Evolutionary conservation across 1,140 invertebrate genomes (phyloP).

Genomic region (Rhagoletis pomonella): DNA sequence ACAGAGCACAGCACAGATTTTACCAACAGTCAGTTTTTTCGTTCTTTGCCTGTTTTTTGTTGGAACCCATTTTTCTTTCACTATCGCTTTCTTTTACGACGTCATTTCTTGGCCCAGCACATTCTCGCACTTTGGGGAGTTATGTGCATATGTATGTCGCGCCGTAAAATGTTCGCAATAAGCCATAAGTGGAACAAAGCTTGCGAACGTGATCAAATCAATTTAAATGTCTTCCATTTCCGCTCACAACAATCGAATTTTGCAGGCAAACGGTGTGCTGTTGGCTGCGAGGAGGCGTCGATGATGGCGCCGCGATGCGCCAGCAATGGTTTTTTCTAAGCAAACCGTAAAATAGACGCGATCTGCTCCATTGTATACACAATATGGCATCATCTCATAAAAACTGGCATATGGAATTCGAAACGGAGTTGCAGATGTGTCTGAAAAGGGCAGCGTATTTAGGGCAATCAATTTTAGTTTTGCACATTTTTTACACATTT

Average conservation of each 20-base stretch:
- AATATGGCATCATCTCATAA: neutral
- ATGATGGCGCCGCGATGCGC: neutral
- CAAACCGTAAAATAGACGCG: neutral
- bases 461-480: neutral
- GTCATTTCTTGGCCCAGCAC: neutral
- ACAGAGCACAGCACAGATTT: neutral
- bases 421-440: neutral
- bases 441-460: neutral
- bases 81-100: slow-evolving; percentile 1
- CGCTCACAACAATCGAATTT: neutral
- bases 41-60: neutral
- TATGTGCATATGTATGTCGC: neutral
- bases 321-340: neutral
- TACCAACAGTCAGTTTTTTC: neutral
- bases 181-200: slow-evolving; percentile 74
- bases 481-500: neutral
- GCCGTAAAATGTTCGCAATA: slow-evolving; percentile 64
- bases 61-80: neutral
- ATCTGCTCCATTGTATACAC: neutral
- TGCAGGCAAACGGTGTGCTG: neutral
- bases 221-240: slow-evolving; percentile 66
- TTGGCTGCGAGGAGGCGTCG: too few relatives aligned
- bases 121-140: neutral
- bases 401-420: neutral
- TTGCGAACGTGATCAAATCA: slow-evolving; percentile 73